A percentile compares a stretch with the other conserved stretches of the same genome.
These are phyloP conservation scores for Volucella inanis DNA, from an alignment of 2,888 invertebrate species.

Conservation along the genomic window DNA sequence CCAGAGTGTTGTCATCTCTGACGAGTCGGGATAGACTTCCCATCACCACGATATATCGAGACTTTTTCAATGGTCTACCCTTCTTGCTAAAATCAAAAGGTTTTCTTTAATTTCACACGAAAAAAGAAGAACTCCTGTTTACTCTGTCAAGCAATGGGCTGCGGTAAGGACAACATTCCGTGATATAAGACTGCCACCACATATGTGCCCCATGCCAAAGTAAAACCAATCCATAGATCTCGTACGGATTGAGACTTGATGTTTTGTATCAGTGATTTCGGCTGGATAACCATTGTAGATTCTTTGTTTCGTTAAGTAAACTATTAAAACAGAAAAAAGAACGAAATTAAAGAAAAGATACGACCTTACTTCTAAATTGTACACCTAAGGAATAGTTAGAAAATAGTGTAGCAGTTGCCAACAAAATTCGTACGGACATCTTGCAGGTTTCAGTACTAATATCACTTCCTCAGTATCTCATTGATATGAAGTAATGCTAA, in stretches of 20 bases:
- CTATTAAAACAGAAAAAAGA: neutral
- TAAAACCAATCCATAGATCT: constrained; percentile 22
- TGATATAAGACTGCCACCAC: constrained; percentile 57
- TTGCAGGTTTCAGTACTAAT: neutral
- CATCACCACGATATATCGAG: constrained; percentile 33
- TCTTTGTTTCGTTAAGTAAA: neutral
- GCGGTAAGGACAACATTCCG: constrained; percentile 57
- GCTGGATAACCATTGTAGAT: constrained; percentile 58
- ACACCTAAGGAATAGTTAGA: neutral
- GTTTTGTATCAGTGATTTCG: constrained; percentile 26
- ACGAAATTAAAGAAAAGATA: neutral
- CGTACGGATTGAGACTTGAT: constrained; percentile 58
- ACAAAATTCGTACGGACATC: neutral
- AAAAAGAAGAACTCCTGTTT: neutral
- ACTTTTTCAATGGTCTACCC: constrained; percentile 1
- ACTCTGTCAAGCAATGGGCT: constrained; percentile 59
- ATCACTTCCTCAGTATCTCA: neutral
- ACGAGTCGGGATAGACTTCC: constrained; percentile 35
- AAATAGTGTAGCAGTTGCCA: neutral
- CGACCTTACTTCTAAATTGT: neutral
- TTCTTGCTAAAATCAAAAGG: neutral
- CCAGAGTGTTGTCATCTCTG: constrained; percentile 38
- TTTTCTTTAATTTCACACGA: neutral
- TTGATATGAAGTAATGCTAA: neutral
- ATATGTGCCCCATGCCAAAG: constrained; percentile 59